Base-by-base conservation (phyloP, 2,888 invertebrate genomes). In the Operophtera brumata region DNA sequence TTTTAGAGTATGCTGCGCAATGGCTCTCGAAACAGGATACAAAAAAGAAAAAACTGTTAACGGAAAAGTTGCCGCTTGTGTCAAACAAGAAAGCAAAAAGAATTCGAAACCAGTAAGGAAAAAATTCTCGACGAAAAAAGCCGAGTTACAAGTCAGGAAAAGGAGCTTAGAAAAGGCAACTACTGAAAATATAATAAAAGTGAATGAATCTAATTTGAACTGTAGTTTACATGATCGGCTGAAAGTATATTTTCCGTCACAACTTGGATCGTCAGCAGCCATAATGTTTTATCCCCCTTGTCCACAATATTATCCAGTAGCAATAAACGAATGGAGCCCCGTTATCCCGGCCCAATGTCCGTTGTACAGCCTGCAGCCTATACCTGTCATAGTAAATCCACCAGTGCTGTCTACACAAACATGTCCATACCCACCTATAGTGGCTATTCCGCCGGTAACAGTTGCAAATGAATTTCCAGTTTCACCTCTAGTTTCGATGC, bases 321-420 rank as follows among this genome's bases (percentile, higher is more conserved):
- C 61, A 20, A 25, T 59, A 6, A 62, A 65, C 4, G 69, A 74
- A 37, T 71, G 72, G 71, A 65, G 32, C 45, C 57, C 71, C 10
- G 30, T 65, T 57, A 44, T 58, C 30, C 49, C 65, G 13, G 26
- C 65, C 36, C 69, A 62, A 30, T 53, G 57, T 47, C 57, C 60
- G 30, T 7, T 65, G 30, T 70, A 67, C 34, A 50, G 61, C 26
- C 12, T 69, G 35, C 61, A 50, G 12, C 57, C 62, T 37, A 45
- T 69, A 39, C 69, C 73, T 42, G 46, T 69, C 40, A 20, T 69
- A 10, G 44, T 66, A 35, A 60, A 62, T 46, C 60, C 66, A 36
- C 62, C 64, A 37, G 36, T 68, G 32, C 34, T 64, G 36, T 47
- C 59, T 44, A 36, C 67, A 14, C 56, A 67, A 48, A 47, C 68